phyloP scores from a whole-genome alignment of 2,113 vertebrate genomes.

The Phoenicopterus ruber region DNA sequence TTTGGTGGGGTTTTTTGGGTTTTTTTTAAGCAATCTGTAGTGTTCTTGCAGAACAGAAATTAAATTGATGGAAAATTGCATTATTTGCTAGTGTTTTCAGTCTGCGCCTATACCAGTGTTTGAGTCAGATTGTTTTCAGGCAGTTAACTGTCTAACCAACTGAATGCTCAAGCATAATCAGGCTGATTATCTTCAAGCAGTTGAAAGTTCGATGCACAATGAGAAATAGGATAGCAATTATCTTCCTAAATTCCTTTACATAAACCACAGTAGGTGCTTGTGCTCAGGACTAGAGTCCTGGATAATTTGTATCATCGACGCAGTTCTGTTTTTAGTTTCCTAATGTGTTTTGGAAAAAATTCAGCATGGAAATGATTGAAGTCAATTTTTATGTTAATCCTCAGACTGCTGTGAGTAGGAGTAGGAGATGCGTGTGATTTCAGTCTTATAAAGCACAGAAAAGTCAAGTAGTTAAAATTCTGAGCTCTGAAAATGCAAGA shows the following conservation, averaged over 20 bases:
- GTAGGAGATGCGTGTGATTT: not conserved
- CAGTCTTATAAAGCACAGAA: not conserved
- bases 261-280: not conserved
- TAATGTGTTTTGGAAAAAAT: not conserved
- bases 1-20: not conserved
- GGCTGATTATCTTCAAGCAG: not conserved
- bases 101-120: not conserved
- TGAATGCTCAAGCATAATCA: not conserved
- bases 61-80: not conserved
- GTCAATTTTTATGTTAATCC: not conserved
- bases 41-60: not conserved
- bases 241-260: not conserved
- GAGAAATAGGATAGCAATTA: not conserved
- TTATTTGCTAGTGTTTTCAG: not conserved
- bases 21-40: not conserved
- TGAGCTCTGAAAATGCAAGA: not conserved
- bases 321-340: not conserved
- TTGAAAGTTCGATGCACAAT: not conserved
- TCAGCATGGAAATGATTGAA: not conserved
- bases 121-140: not conserved
- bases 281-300: not conserved
- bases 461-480: not conserved
- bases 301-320: not conserved
- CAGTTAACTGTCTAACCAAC: not conserved
- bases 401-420: not conserved